Evolutionary conservation across 2,888 invertebrate genomes (phyloP), one percentile per base, ranked within the genome.

Genomic region (Meiosimyza decipiens): DNA sequence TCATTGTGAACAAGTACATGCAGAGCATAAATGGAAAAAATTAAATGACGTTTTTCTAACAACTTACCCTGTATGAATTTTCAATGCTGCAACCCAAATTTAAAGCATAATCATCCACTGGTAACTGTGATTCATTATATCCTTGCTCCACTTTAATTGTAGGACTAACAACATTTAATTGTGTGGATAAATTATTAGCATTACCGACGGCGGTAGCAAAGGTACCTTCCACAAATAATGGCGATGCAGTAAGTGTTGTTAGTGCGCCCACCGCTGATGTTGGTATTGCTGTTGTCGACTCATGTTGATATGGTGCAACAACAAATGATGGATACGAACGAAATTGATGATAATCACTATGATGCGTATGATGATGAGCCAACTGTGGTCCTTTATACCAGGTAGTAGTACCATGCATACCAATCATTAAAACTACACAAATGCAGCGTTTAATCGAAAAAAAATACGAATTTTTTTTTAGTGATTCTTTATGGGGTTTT

Each of bases 381-480:
- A 85, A 79, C 82, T 85, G 85, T 78, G 85, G 85, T 85, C 85
- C 85, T 82, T 85, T 85, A 84, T 85, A 85, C 85, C 85, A 85
- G 80, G 85, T 85, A 40, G 40, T 40, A 40, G 40, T 40, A 83
- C 84, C 84, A 85, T 85, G 85, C 85, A 85, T 85, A 40, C 40
- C 40, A 85, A 85, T 85, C 85, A 84, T 84, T 83, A 82, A 83
- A 77, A 40, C 40, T 9, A 40, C 40, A 40, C 6, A 40, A 40
- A 40, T 40, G 40, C 40, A 40, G 6, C 9, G 40, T 9, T 40
- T 40, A 6, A 0, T 18, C 55, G n/a, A 18, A 55, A 55, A 12
- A n/a, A 18, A 12, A 3, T 13, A 55, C 55, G 55, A 16, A 9
- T 18, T 54, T 54, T 54, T 15, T 54, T n/a, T 15, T 12, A 54